Base-by-base conservation (phyloP, 2,888 invertebrate genomes). In the Chirona hameri region DNA sequence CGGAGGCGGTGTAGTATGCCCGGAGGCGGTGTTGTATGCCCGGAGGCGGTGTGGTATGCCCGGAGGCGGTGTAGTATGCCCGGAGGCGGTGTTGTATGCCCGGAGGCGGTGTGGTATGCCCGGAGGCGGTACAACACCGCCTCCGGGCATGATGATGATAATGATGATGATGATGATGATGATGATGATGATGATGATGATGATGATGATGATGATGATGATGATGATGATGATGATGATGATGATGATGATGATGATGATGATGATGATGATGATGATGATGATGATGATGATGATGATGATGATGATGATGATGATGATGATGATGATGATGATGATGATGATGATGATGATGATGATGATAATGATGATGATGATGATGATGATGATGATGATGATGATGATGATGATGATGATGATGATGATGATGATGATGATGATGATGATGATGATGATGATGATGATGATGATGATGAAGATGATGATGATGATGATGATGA, bases 81-180 rank as follows among this genome's bases (percentile, higher is more conserved):
- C n/a, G n/a, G n/a, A n/a, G n/a, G n/a, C n/a, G n/a, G n/a, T n/a
- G n/a, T n/a, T n/a, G n/a, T n/a, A n/a, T n/a, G n/a, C n/a, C n/a
- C n/a, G n/a, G n/a, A n/a, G n/a, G n/a, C n/a, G n/a, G n/a, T n/a
- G n/a, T n/a, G n/a, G n/a, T n/a, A n/a, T n/a, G n/a, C n/a, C n/a
- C n/a, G n/a, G n/a, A n/a, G n/a, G n/a, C n/a, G n/a, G n/a, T n/a
- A n/a, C n/a, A n/a, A n/a, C n/a, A n/a, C n/a, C n/a, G n/a, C n/a
- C n/a, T n/a, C n/a, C n/a, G n/a, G n/a, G n/a, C n/a, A n/a, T 31
- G 65, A 65, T 65, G n/a, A 65, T 65, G n/a, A 65, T 65, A 65
- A 65, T 65, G n/a, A 65, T 65, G 65, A 65, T 65, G n/a, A 65
- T 65, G n/a, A 65, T 65, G n/a, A 65, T 65, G n/a, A 65, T 65